phyloP scores from a whole-genome alignment of 2,797 vertebrate genomes.

The Sarcoramphus papa region DNA sequence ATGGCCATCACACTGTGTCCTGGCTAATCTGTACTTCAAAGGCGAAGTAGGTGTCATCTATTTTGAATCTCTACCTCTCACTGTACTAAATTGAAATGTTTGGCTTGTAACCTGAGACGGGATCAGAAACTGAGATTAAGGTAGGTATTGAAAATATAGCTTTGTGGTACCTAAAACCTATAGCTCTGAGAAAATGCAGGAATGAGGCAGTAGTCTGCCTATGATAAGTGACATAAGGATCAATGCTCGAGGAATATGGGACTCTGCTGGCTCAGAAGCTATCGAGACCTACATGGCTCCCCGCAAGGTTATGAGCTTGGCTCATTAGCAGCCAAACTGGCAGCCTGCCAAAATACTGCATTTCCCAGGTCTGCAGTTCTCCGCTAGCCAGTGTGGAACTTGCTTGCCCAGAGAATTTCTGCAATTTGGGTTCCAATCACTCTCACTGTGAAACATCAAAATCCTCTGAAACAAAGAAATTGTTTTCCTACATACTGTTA shows the following conservation, averaged over 20 bases:
- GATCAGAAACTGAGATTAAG: not conserved
- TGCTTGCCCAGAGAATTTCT: not conserved
- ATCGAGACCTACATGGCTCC: not conserved
- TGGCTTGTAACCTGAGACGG: not conserved
- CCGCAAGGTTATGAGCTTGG: not conserved
- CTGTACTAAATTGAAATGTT: not conserved
- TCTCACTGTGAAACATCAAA: not conserved
- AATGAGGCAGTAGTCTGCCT: not conserved
- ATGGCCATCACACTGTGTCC: not conserved
- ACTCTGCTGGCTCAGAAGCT: not conserved
- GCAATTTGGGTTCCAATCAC: not conserved
- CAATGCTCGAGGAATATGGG: fast-evolving
- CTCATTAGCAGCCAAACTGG: not conserved
- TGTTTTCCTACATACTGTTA: not conserved
- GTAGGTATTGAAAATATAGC: not conserved
- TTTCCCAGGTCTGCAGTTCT: not conserved
- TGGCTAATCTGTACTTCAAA: not conserved
- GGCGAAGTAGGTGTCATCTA: not conserved
- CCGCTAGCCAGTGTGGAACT: not conserved
- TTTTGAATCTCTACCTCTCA: not conserved
- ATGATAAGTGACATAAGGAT: not conserved
- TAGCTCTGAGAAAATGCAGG: not conserved
- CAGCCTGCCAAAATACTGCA: not conserved
- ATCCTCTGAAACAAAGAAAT: not conserved
- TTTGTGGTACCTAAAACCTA: not conserved